phyloP scores from a whole-genome alignment of 2,797 vertebrate species.

The Sparus aurata region DNA sequence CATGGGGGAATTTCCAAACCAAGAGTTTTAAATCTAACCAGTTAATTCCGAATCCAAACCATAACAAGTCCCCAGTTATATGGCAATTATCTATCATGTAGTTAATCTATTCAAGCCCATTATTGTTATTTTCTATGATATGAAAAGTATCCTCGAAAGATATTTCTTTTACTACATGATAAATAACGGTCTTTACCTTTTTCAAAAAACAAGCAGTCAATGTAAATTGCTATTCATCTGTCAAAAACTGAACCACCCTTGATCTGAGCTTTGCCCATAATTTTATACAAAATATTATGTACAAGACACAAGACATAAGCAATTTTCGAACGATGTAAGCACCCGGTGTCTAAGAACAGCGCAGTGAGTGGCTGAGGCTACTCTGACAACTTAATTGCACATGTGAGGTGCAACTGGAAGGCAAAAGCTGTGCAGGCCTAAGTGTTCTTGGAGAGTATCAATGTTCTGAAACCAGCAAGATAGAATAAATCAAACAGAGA shows the following conservation, averaged over 20 bases:
- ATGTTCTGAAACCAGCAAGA: conserved; percentile 66
- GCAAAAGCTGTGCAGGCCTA: conserved; percentile 57
- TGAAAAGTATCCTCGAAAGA: conserved; percentile 4
- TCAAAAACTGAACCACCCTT: conserved; percentile 28
- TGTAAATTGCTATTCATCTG: conserved; percentile 26
- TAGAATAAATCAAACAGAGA: conserved; percentile 75
- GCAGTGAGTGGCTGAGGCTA: conserved; percentile 61
- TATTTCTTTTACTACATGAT: no score
- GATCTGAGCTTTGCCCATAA: conserved; percentile 27
- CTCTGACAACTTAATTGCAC: conserved; percentile 78
- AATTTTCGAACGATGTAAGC: conserved; percentile 62
- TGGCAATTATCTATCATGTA: conserved; percentile 20
- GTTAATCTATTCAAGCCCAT: not conserved
- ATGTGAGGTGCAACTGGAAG: conserved; percentile 78
- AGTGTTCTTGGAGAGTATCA: conserved; percentile 72
- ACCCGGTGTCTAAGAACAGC: conserved; percentile 55
- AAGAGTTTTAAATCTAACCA: conserved; percentile 45
- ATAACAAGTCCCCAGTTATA: not conserved
- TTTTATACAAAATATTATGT: conserved; percentile 54
- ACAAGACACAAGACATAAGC: conserved; percentile 65
- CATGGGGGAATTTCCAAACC: conserved; percentile 50
- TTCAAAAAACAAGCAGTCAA: not conserved
- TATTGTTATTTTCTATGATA: not conserved
- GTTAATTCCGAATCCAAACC: conserved; percentile 47
- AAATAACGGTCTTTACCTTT: no score